Percentiles rank a stretch among this genome's conserved stretches.
phyloP scores from a whole-genome alignment of 2,113 vertebrate genomes.

The Lamprotornis superbus region DNA sequence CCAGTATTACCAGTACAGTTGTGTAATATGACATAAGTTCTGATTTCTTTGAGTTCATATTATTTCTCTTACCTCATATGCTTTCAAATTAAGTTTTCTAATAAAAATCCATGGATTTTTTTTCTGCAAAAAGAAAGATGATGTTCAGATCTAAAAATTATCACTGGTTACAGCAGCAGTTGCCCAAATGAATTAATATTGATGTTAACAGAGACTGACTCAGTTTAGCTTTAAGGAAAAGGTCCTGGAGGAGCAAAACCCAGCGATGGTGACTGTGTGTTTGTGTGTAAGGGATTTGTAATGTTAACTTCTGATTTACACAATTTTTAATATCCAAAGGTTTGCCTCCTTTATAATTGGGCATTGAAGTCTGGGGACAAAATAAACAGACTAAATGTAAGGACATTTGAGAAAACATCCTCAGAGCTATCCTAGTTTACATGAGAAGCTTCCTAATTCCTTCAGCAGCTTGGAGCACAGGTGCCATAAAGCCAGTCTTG shows the following conservation, averaged over 20 bases:
- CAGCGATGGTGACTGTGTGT: neutral
- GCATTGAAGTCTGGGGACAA: neutral
- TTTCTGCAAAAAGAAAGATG: neutral
- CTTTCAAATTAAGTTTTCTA: neutral
- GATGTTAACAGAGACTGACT: neutral
- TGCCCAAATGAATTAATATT: neutral
- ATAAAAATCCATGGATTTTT: neutral
- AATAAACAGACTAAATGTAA: fast-evolving
- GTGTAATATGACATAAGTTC: neutral
- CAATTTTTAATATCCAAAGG: neutral
- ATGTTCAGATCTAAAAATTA: neutral
- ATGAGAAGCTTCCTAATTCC: neutral
- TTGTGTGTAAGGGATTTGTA: neutral
- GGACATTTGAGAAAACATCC: neutral
- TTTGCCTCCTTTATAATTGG: neutral
- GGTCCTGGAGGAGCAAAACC: neutral
- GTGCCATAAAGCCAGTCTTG: neutral
- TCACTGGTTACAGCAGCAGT: neutral
- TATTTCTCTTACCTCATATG: neutral
- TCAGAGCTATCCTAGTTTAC: neutral
- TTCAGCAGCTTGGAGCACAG: neutral
- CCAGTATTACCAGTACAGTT: neutral
- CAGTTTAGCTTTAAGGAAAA: neutral
- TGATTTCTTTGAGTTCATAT: neutral
- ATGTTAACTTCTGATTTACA: neutral